Evolutionary conservation across 2,797 vertebrate species (phyloP), one percentile per base, ranked within the genome.

Genomic region (Podarcis lilfordi): DNA sequence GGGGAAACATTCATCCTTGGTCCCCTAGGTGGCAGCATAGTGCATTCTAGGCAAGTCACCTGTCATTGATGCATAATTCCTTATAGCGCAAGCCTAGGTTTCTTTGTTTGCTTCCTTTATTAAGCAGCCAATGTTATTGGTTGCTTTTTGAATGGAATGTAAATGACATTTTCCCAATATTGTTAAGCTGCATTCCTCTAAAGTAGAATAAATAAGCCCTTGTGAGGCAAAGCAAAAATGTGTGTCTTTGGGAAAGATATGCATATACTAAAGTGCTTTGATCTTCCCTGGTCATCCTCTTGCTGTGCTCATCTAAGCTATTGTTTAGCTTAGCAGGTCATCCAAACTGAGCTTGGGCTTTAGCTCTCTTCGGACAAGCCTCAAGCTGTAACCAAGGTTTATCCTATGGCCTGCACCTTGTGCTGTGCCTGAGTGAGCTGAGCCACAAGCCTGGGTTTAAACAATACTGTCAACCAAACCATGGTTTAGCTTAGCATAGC

Each of bases 41-140:
- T 74, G 76, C 69, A 25, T 0, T 81, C 21, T 11, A 88, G 64
- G 21, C 55, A 64, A 50, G 17, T 43, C 79, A 23, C 45, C 37
- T 43, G 40, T 43, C 15, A 50, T 27, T 89, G 29, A 80, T 71
- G 29, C 4, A 76, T 74, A 90, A 66, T 85, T 88, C 45, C 66
- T 69, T 43, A 27, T 75, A 72, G 0, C 66, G 59, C 17, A 83
- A 69, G 27, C 43, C 61, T 69, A 59, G 23, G 2, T 68, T 75
- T 37, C 8, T 37, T 87, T 68, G 11, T 15, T 66, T 55, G 7
- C 64, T 83, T 61, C 37, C 71, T 90, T 90, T 90, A 43, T 86
- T n/a, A 43, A 82, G 71, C 66, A 88, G 66, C 80, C 15, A 37
- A 0, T 1, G 66, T 21, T 23, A n/a, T 64, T 40, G 37, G 77